Base-by-base conservation (phyloP, 2,888 invertebrate genomes). In the Tanytarsus gracilentus region DNA sequence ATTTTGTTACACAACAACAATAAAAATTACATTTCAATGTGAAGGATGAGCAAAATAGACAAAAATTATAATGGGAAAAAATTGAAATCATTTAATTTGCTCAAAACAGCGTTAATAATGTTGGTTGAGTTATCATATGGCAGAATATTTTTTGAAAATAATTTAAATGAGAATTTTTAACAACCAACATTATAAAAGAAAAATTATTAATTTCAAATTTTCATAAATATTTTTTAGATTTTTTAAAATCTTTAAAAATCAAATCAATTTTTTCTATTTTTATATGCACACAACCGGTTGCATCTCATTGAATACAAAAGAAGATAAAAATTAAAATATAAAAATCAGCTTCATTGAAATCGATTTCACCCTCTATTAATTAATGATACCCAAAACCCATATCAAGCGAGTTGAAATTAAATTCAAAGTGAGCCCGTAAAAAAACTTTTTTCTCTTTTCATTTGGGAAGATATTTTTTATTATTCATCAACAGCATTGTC, bases 51-150 rank as follows among this genome's bases (percentile, higher is more conserved):
- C 25, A 49, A 3, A n/a, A 26, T 21, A 16, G 27, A n/a, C n/a
- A n/a, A n/a, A n/a, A 49, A 26, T 49, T 11, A 48, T 49, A 49
- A 26, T 49, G 5, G 14, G 6, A 29, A 40, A 16, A 40, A 9
- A n/a, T 11, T 40, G 21, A 7, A 33, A 36, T 30, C 36, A 7
- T 53, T 36, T 53, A 23, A 53, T 53, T 30, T 33, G 36, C 36
- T 33, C 53, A 53, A 36, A 36, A 53, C 18, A 23, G 25, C 53
- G 30, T 18, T n/a, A 16, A n/a, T 53, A 53, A 53, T 44, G 14
- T 36, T 36, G 14, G 14, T 51, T 53, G 53, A 53, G 50, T 33
- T 33, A 51, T 44, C 44, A 44, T 44, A 44, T 44, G 44, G 44
- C 23, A 7, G 11, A 18, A 18, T 44, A 23, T 44, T 44, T 44